phyloP scores from a whole-genome alignment of 2,797 vertebrate genomes.

The Muraenolepis orangiensis region DNA sequence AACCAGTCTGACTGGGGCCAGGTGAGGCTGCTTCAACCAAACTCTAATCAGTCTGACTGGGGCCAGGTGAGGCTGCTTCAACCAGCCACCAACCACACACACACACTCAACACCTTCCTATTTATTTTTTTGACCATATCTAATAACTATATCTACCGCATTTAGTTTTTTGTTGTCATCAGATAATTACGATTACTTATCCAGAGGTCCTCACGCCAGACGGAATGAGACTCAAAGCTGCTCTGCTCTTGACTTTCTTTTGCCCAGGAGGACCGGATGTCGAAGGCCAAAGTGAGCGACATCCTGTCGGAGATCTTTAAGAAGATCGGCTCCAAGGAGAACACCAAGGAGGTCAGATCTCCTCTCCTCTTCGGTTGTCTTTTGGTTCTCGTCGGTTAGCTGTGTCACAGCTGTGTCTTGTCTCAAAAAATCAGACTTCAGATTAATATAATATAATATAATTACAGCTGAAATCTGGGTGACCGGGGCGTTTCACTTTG shows the following conservation, averaged over 20 bases:
- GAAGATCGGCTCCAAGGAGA: conserved; percentile 99
- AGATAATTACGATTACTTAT: neutral
- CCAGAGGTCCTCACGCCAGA: neutral
- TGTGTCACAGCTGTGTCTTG: neutral
- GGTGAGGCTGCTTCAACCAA: too few relatives aligned
- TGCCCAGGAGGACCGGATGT: conserved; percentile 88
- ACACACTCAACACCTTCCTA: neutral
- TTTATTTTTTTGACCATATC: neutral
- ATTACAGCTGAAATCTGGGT: too few relatives aligned
- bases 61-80: too few relatives aligned
- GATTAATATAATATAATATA: neutral
- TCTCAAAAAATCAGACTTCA: neutral
- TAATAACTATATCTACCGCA: too few relatives aligned
- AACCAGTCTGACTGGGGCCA: too few relatives aligned
- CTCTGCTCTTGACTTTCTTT: neutral
- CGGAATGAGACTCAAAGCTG: neutral
- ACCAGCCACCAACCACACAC: too few relatives aligned
- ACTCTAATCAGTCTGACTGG: too few relatives aligned
- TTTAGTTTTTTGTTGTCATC: neutral
- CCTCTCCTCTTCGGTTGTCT: too few relatives aligned
- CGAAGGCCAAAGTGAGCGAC: conserved; percentile 94
- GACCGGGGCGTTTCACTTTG: too few relatives aligned
- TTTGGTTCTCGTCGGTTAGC: neutral
- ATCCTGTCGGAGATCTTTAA: conserved; percentile 98
- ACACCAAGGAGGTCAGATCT: conserved; percentile 87